phyloP scores from a whole-genome alignment of 2,797 vertebrate species.

The Gobionotothen gibberifrons region DNA sequence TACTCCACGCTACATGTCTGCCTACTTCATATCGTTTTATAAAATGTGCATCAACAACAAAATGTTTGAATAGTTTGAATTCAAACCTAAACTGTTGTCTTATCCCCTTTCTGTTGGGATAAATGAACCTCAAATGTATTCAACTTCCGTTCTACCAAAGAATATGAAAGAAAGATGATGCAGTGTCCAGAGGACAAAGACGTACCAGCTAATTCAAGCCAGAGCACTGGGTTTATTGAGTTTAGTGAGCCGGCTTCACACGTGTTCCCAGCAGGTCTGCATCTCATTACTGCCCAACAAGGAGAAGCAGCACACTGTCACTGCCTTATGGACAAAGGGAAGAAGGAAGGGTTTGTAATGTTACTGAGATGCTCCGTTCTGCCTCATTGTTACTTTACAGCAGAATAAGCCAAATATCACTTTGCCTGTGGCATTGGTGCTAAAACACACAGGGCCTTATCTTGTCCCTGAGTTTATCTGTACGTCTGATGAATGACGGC shows the following conservation, averaged over 20 bases:
- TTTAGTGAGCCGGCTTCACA: slow-evolving; percentile 55
- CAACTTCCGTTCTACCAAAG: slow-evolving; percentile 43
- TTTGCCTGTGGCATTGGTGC: slow-evolving; percentile 46
- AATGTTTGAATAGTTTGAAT: background rate
- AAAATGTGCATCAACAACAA: slow-evolving; percentile 7
- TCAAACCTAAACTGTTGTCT: slow-evolving; percentile 1
- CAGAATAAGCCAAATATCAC: slow-evolving; percentile 45
- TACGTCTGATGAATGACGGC: slow-evolving; percentile 21
- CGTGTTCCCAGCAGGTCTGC: slow-evolving; percentile 56
- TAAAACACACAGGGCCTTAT: slow-evolving; percentile 50
- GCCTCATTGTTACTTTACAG: slow-evolving; percentile 19
- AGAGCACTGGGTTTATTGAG: slow-evolving; percentile 67
- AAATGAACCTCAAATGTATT: slow-evolving; percentile 30
- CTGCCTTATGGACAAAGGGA: slow-evolving; percentile 28
- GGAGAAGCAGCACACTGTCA: slow-evolving; percentile 22
- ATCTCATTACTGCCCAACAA: slow-evolving; percentile 46
- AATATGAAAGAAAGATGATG: slow-evolving; percentile 37
- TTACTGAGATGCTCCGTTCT: slow-evolving; percentile 15
- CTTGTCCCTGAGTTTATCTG: slow-evolving; percentile 3
- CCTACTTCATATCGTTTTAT: slow-evolving; percentile 27
- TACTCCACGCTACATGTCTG: background rate
- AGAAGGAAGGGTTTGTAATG: slow-evolving; percentile 15
- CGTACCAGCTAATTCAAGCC: slow-evolving; percentile 63
- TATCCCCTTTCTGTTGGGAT: background rate
- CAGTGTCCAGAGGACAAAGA: slow-evolving; percentile 46